phyloP scores from a whole-genome alignment of 2,888 invertebrate genomes.

The Noctuana brunneofusca region DNA sequence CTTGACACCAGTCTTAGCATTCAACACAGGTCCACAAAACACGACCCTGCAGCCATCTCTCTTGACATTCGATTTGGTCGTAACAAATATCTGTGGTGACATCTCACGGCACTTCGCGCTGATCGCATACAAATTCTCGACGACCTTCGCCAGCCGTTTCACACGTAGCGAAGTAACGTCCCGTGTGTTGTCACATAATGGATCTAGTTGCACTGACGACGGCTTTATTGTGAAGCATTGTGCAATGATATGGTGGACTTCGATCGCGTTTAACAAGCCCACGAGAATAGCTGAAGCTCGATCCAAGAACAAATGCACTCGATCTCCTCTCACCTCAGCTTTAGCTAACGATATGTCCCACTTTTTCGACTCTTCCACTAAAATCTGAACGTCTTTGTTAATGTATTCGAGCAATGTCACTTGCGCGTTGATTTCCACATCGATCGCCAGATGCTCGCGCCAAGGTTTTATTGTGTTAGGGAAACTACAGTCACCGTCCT shows the following conservation, averaged over 20 bases:
- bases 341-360: conserved; percentile 76
- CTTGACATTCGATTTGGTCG: conserved; percentile 66
- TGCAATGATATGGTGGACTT: conserved; percentile 49
- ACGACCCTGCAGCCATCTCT: conserved; percentile 49
- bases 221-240: conserved; percentile 43
- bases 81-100: conserved; percentile 49
- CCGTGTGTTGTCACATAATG: conserved; percentile 49
- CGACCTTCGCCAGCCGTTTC: conserved; percentile 55
- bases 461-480: conserved; percentile 82
- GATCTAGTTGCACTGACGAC: conserved; percentile 49
- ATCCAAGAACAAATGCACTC: conserved; percentile 80
- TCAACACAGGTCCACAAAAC: conserved; percentile 84
- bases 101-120: conserved; percentile 34
- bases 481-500: conserved; percentile 86
- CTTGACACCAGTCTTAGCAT: conserved; percentile 79
- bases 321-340: conserved; percentile 64
- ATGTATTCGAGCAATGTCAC: conserved; percentile 54
- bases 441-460: conserved; percentile 60
- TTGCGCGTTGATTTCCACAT: conserved; percentile 39
- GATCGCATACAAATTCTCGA: conserved; percentile 58
- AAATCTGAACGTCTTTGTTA: conserved; percentile 53
- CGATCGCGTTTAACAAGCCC: conserved; percentile 53
- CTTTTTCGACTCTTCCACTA: conserved; percentile 66
- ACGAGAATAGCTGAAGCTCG: conserved; percentile 57
- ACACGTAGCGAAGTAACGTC: conserved; percentile 60